Conservation (phyloP, 1,140 invertebrate genomes). For the Ptiloglossa arizonensis region DNA sequence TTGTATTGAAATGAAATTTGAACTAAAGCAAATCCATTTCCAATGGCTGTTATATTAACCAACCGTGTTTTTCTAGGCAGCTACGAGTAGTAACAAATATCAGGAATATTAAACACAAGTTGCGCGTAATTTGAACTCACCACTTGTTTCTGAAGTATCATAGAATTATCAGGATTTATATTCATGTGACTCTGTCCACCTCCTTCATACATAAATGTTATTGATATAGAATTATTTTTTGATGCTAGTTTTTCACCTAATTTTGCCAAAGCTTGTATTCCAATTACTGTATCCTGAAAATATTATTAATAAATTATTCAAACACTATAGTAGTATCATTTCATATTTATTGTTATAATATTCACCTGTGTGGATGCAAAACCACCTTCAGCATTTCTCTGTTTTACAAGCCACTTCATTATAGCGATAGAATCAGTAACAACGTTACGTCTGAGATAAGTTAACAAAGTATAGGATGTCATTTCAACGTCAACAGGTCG, state of each 20-base stretch:
- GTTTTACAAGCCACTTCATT: conserved; percentile 91
- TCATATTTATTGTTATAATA: conserved; percentile 2
- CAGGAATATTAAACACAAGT: background rate
- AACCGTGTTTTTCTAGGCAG: conserved; percentile 82
- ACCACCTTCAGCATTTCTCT: conserved; percentile 91
- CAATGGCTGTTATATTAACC: conserved; percentile 87
- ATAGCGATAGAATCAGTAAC: conserved; percentile 88
- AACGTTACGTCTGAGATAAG: conserved; percentile 86
- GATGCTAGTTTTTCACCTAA: conserved; percentile 85
- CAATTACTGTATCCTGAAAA: conserved; percentile 88
- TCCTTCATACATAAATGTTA: conserved; percentile 83
- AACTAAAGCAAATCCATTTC: conserved; percentile 91
- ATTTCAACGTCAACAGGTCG: conserved; percentile 93
- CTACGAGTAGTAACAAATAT: conserved; percentile 71
- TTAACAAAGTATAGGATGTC: conserved; percentile 91
- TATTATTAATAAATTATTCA: background rate
- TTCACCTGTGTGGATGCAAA: conserved; percentile 89
- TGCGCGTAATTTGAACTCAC: conserved; percentile 74
- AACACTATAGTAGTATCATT: background rate
- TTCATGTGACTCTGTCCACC: conserved; percentile 85
- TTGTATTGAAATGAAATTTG: conserved; percentile 93
- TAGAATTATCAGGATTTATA: conserved; percentile 86
- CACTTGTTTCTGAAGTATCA: conserved; percentile 89
- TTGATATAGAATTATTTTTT: conserved; percentile 83
- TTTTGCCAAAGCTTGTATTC: conserved; percentile 87